Percentiles rank a stretch among this genome's conserved stretches.
These are phyloP conservation scores for Xanthorhoe designata DNA, from an alignment of 2,888 invertebrate genomes.

Conservation along the genomic window DNA sequence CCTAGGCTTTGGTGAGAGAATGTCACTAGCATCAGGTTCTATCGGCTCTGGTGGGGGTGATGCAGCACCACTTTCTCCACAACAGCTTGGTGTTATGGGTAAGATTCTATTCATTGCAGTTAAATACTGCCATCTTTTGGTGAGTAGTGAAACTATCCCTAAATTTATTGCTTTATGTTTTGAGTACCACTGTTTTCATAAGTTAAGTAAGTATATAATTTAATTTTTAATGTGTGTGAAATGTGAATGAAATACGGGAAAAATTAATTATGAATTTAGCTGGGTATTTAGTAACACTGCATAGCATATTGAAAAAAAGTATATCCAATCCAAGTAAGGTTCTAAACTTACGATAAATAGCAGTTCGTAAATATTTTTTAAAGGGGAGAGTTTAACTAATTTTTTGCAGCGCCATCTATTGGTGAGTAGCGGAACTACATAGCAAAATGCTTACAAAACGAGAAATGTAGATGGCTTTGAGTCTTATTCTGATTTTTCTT, in stretches of 20 bases:
- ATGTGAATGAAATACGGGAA: background rate
- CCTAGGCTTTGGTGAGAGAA: slow-evolving; percentile 87
- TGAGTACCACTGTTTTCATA: slow-evolving; percentile 38
- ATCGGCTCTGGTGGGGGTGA: slow-evolving; percentile 85
- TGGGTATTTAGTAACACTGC: no score
- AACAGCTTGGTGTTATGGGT: slow-evolving; percentile 96
- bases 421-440: slow-evolving; percentile 56
- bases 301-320: background rate
- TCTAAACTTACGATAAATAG: no score
- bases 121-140: slow-evolving; percentile 68
- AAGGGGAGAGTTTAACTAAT: slow-evolving; percentile 14
- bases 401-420: slow-evolving; percentile 59
- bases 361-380: no score
- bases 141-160: slow-evolving; percentile 52
- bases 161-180: slow-evolving; percentile 16
- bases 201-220: no score
- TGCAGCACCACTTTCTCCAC: slow-evolving; percentile 90
- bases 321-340: background rate
- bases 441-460: background rate
- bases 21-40: slow-evolving; percentile 89
- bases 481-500: background rate
- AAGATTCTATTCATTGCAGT: slow-evolving; percentile 67
- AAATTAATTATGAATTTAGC: background rate
- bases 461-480: slow-evolving; percentile 12
- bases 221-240: no score